These are phyloP conservation scores for Rhagophthalmus giganteus DNA, from an alignment of 2,888 invertebrate genomes.

Conservation along the genomic window DNA sequence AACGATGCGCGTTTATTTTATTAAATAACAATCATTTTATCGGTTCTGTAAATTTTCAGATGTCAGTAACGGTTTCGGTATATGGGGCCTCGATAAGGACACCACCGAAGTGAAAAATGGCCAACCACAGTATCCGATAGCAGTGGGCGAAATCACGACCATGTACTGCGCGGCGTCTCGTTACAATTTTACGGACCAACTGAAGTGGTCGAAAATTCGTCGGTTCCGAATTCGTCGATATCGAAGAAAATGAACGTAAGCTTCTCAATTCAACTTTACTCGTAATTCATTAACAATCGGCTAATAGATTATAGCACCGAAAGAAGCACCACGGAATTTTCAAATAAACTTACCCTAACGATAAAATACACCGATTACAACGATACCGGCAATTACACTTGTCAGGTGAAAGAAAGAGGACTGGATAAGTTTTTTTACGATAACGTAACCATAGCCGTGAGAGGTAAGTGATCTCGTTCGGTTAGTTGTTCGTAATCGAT, in stretches of 20 bases:
- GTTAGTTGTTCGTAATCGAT: too few species aligned
- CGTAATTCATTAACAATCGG: too few species aligned
- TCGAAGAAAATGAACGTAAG: constrained; percentile 18
- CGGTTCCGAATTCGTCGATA: background rate
- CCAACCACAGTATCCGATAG: constrained; percentile 43
- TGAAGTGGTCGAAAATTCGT: constrained; percentile 57
- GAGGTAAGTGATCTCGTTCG: constrained; percentile 28
- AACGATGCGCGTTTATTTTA: background rate
- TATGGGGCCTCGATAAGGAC: constrained; percentile 53
- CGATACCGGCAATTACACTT: constrained; percentile 45
- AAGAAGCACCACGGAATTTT: constrained; percentile 44
- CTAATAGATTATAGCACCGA: constrained; percentile 24
- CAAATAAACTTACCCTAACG: constrained; percentile 47
- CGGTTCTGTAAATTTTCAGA: constrained; percentile 47
- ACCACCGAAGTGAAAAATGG: constrained; percentile 43
- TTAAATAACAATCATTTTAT: background rate
- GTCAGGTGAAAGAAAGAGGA: constrained; percentile 35
- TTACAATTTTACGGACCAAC: constrained; percentile 56
- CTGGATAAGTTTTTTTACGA: background rate
- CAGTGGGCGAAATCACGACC: constrained; percentile 60
- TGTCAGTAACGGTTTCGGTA: constrained; percentile 55
- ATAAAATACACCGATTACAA: constrained; percentile 45
- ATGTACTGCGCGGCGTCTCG: constrained; percentile 64
- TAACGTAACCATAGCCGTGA: constrained; percentile 25
- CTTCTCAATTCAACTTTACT: too few species aligned